These are phyloP conservation scores for Battus philenor DNA, from an alignment of 1,140 invertebrate genomes.

Conservation along the genomic window DNA sequence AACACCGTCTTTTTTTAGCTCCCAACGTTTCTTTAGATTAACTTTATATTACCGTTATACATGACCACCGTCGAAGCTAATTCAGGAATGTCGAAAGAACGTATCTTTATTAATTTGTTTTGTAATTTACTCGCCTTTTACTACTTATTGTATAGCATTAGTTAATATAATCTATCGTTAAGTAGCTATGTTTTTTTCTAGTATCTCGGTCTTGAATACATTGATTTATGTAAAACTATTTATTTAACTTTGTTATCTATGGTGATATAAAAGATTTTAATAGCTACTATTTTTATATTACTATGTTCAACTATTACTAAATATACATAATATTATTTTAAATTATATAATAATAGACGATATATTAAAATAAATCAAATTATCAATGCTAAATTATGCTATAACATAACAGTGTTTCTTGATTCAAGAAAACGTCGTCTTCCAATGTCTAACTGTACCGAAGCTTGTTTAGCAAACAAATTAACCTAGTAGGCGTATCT, in stretches of 20 bases:
- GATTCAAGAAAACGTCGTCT: neutral
- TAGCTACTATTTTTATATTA: too few species aligned
- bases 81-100: too few species aligned
- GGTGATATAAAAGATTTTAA: too few species aligned
- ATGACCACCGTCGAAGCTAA: constrained; percentile 10
- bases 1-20: neutral
- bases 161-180: too few species aligned
- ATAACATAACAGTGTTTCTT: neutral
- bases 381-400: constrained; percentile 3
- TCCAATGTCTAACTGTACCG: constrained; percentile 14
- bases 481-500: constrained; percentile 19
- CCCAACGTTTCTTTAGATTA: neutral
- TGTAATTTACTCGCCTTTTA: too few species aligned
- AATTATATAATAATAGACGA: neutral
- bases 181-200: too few species aligned
- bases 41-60: constrained; percentile 5
- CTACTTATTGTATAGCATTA: too few species aligned
- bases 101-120: too few species aligned
- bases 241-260: too few species aligned
- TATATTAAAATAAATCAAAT: neutral
- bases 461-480: constrained; percentile 11
- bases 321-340: neutral
- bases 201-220: too few species aligned
- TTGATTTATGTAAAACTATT: too few species aligned
- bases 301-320: neutral